These are phyloP conservation scores for Darevskia nairensis DNA, from an alignment of 2,797 vertebrate species.

Conservation along the genomic window DNA sequence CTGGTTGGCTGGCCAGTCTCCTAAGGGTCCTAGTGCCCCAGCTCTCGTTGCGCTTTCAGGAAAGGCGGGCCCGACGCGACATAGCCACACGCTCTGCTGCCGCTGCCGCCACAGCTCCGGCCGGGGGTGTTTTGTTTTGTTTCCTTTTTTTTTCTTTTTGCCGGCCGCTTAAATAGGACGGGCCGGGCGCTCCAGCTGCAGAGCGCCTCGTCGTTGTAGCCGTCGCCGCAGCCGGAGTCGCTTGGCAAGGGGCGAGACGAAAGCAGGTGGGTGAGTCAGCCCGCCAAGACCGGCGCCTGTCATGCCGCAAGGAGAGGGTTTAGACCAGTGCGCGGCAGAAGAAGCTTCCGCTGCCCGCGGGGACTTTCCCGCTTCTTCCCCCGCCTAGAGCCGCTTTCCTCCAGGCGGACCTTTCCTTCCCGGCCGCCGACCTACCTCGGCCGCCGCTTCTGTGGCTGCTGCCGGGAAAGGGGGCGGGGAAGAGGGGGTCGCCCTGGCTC, in stretches of 20 bases:
- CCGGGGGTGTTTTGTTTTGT: background rate
- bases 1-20: background rate
- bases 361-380: background rate
- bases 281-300: background rate
- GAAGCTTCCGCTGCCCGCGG: background rate
- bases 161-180: slow-evolving; percentile 38
- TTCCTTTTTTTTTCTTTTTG: background rate
- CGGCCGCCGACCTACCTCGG: background rate
- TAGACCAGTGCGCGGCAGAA: fast-evolving
- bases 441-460: background rate
- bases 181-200: background rate
- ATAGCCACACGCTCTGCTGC: background rate
- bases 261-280: slow-evolving; percentile 1
- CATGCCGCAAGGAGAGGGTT: background rate
- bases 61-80: background rate
- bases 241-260: background rate
- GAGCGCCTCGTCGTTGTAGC: background rate
- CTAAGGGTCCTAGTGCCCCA: background rate
- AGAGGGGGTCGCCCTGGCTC: background rate
- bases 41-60: too few relatives aligned
- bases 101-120: background rate
- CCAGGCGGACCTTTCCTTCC: background rate
- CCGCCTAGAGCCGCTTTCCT: background rate
- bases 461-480: background rate
- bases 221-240: too few relatives aligned